A percentile compares a stretch with the other conserved stretches of the same genome.
Evolutionary conservation across 2,888 invertebrate species (phyloP).

Genomic region (Erebia ligea): DNA sequence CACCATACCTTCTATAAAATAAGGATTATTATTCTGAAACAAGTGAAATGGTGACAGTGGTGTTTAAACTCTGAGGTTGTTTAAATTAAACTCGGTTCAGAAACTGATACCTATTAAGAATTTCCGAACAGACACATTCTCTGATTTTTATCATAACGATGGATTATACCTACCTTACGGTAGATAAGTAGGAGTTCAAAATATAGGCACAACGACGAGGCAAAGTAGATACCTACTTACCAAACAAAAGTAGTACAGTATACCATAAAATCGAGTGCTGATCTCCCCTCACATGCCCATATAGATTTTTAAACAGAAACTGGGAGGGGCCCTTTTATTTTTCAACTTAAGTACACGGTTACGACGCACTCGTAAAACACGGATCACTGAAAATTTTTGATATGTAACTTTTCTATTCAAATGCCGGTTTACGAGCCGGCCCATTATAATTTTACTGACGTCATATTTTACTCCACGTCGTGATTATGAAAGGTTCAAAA

Average conservation of each 20-base stretch:
- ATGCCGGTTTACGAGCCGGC: slow-evolving; percentile 75
- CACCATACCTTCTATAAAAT: no score
- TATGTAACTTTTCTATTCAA: slow-evolving; percentile 83
- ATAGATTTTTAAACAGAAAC: slow-evolving; percentile 69
- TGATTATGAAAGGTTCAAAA: slow-evolving; percentile 76
- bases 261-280: slow-evolving; percentile 38
- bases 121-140: no score
- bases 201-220: neutral
- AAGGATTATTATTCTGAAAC: no score
- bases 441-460: slow-evolving; percentile 80
- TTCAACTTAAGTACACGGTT: slow-evolving; percentile 78
- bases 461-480: slow-evolving; percentile 74
- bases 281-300: slow-evolving; percentile 59
- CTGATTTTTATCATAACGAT: no score
- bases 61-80: no score
- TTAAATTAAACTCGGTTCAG: no score
- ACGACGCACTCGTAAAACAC: slow-evolving; percentile 81
- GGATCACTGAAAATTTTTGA: slow-evolving; percentile 83
- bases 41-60: no score
- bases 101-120: no score
- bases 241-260: slow-evolving; percentile 14
- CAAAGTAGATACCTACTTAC: slow-evolving; percentile 1
- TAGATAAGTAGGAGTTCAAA: no score
- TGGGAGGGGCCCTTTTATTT: slow-evolving; percentile 69
- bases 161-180: no score